Evolutionary conservation across 2,888 invertebrate genomes (phyloP), one percentile per base, ranked within the genome.

Genomic region (Amorpha juglandis): DNA sequence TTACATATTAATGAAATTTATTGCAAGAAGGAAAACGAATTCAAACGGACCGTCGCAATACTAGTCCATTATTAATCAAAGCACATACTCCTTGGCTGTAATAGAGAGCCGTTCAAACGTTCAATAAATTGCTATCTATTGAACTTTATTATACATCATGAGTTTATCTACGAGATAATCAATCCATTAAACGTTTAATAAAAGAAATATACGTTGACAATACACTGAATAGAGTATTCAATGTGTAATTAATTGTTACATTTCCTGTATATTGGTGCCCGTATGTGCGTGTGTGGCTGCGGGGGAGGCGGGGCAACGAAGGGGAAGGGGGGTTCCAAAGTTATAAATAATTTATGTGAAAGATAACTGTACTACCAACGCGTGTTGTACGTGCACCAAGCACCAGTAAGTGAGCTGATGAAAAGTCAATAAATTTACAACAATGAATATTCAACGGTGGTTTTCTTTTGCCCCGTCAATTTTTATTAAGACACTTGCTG

Each of bases 191-290:
- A 82, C 78, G 71, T 64, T 68, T 74, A 75, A 77, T 78, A 73
- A 75, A 75, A 74, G 73, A 73, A 78, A 71, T 73, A 50, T 74
- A 73, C 71, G 73, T 74, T 70, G 76, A 87, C 87, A 89, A 89
- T 88, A 71, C 82, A 71, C 70, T 74, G 75, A 82, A 89, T 86
- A 78, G 82, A 81, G 74, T 78, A 80, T 82, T 84, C 86, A 88
- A 89, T 90, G 79, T 79, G 83, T 81, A 78, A 86, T 88, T 87
- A 89, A 86, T 88, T 82, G 81, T 79, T 70, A 77, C 70, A 77
- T 80, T 86, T 86, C 85, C 81, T 83, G 78, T 74, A 79, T 83
- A 77, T 80, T 74, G 78, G 66, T 19, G 72, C 88, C 84, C 87
- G 83, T 83, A 87, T 86, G 9, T 9, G 83, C 79, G 80, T 80